Conservation (phyloP, 2,113 vertebrate genomes). For the Lepus americanus region DNA sequence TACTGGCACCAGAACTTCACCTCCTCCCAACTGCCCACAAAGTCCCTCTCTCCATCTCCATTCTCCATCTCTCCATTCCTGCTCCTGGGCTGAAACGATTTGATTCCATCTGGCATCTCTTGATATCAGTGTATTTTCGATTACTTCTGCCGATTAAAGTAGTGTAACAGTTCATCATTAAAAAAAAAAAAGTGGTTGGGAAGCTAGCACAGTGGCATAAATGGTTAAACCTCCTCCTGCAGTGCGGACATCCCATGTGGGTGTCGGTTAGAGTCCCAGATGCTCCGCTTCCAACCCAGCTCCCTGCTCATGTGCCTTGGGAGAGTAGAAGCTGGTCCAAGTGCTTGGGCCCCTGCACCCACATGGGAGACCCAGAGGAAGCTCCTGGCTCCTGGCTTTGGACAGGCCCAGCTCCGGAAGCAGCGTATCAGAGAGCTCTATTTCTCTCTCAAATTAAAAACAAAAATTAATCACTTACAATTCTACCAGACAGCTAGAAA, state of each 20-base stretch:
- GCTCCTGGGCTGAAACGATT: neutral
- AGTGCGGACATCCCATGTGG: too few relatives aligned
- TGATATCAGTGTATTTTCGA: constrained; percentile 72
- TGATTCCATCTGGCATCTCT: constrained; percentile 44
- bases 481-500: neutral
- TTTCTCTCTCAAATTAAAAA: too few relatives aligned
- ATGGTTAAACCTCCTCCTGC: too few relatives aligned
- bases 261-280: too few relatives aligned
- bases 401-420: too few relatives aligned
- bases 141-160: constrained; percentile 62
- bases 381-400: too few relatives aligned
- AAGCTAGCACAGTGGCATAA: neutral
- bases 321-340: too few relatives aligned
- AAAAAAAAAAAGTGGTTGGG: constrained; percentile 4
- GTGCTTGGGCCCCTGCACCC: too few relatives aligned
- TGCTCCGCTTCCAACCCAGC: too few relatives aligned
- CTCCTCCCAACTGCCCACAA: constrained; percentile 17
- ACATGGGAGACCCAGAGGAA: too few relatives aligned
- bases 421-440: too few relatives aligned
- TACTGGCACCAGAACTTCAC: neutral
- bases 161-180: neutral
- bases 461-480: neutral
- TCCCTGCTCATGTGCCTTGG: too few relatives aligned
- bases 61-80: neutral
- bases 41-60: neutral